Percentiles rank a stretch among this genome's conserved stretches.
Evolutionary conservation across 30 jellyfish, hydroid and myxozoan species (phyloP).

Genomic region (Pseudorhiza aurosa): DNA sequence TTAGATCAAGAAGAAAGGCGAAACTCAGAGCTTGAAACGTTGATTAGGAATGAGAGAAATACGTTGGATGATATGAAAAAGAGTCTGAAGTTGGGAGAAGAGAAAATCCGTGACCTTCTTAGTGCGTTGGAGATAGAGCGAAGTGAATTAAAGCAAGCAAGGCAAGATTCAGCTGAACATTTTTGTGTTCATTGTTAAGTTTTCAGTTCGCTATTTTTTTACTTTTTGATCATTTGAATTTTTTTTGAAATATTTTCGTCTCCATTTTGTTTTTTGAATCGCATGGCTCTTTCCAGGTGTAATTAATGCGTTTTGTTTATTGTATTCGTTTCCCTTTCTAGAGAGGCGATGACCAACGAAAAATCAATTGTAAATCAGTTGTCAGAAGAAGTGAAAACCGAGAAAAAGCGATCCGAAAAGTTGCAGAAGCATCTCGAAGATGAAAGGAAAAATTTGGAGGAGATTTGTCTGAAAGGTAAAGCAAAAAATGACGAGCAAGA

Average conservation of each 20-base stretch:
- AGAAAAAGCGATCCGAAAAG: constrained; percentile 12
- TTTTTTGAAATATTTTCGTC: too few species aligned
- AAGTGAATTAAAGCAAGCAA: constrained; percentile 18
- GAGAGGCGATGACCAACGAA: constrained; percentile 32
- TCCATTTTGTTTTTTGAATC: too few species aligned
- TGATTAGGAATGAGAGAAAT: constrained; percentile 42
- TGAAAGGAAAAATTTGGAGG: constrained; percentile 40
- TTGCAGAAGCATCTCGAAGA: constrained; percentile 13
- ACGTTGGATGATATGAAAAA: constrained; percentile 24
- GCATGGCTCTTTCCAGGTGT: too few species aligned
- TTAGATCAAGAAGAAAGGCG: constrained; percentile 38
- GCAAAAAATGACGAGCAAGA: constrained; percentile 33
- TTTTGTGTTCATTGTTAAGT: background rate
- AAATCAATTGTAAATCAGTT: constrained; percentile 6
- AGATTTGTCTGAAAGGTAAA: background rate
- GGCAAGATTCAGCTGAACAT: too few species aligned
- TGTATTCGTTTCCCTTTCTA: too few species aligned
- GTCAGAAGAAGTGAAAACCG: constrained; percentile 11
- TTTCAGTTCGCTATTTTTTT: background rate
- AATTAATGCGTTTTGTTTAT: too few species aligned
- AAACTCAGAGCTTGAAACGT: constrained; percentile 35
- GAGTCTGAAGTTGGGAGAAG: constrained; percentile 24
- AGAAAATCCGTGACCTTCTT: constrained; percentile 45
- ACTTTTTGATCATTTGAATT: too few species aligned
- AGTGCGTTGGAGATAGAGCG: constrained; percentile 56